Conservation (phyloP, 1,140 invertebrate species). For the Lepidurus apus region DNA sequence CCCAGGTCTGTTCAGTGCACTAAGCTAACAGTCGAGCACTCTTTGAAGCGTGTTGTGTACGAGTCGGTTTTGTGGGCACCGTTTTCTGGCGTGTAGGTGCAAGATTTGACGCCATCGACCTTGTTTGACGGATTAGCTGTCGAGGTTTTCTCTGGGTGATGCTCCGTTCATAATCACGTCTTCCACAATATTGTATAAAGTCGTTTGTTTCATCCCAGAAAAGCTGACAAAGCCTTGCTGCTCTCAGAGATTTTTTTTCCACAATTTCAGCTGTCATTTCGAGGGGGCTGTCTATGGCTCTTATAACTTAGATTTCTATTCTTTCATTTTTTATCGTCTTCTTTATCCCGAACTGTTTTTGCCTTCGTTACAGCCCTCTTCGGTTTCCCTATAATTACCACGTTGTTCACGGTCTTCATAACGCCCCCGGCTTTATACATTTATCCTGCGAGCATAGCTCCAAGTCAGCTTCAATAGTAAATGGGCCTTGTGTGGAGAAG, state of each 20-base stretch:
- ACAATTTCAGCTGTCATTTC: too few species aligned
- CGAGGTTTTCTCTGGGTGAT: not conserved
- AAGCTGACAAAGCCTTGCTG: too few species aligned
- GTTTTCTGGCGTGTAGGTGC: not conserved
- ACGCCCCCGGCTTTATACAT: not conserved
- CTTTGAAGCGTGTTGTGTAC: not conserved
- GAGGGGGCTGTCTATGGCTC: too few species aligned
- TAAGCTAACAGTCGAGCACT: not conserved
- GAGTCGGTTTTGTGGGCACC: not conserved
- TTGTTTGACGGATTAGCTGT: conserved; percentile 19
- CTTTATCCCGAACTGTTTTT: not conserved
- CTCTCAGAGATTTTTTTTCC: too few species aligned
- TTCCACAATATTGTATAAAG: too few species aligned
- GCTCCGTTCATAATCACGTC: not conserved
- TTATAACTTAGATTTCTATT: not conserved
- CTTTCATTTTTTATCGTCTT: not conserved
- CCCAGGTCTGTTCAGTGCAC: not conserved
- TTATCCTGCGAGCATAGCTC: not conserved
- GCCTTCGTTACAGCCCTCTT: not conserved
- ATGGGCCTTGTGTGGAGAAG: not conserved
- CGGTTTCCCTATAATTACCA: not conserved
- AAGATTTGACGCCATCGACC: conserved; percentile 1
- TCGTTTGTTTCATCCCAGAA: too few species aligned
- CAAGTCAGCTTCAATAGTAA: not conserved
- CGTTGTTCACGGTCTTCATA: not conserved